Conservation (phyloP, 2,113 vertebrate genomes). For the Mus pahari region DNA sequence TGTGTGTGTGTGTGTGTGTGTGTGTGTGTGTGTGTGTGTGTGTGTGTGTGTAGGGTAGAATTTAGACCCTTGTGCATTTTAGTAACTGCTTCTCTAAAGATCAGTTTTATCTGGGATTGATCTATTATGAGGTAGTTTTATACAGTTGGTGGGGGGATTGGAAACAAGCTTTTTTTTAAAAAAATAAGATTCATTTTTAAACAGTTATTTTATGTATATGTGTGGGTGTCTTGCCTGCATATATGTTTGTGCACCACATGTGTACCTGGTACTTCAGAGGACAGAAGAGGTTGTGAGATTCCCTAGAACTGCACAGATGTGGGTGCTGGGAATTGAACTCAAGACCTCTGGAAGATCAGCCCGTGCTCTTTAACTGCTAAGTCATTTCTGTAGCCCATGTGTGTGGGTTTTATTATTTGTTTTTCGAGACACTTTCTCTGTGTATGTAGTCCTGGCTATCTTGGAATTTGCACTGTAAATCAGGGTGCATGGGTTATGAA, state of each 20-base stretch:
- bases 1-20: background rate
- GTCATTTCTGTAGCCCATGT: too few relatives aligned
- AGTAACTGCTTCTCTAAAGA: too few relatives aligned
- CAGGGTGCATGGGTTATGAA: background rate
- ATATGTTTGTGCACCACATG: background rate
- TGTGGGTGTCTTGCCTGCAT: background rate
- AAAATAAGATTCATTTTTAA: background rate
- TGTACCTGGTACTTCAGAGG: background rate
- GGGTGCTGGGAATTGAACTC: too few relatives aligned
- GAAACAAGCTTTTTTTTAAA: background rate
- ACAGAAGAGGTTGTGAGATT: background rate
- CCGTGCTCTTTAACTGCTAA: too few relatives aligned
- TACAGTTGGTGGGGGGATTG: background rate
- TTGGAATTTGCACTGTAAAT: background rate
- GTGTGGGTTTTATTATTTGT: background rate
- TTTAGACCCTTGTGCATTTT: background rate
- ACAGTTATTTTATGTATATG: background rate
- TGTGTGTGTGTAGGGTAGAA: background rate
- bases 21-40: background rate
- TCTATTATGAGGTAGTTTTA: background rate
- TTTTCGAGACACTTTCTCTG: background rate
- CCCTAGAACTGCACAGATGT: background rate
- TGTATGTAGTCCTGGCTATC: background rate
- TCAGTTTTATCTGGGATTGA: background rate
- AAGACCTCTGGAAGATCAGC: too few relatives aligned